Evolutionary conservation across 2,797 vertebrate species (phyloP).

Genomic region (Balearica regulorum): DNA sequence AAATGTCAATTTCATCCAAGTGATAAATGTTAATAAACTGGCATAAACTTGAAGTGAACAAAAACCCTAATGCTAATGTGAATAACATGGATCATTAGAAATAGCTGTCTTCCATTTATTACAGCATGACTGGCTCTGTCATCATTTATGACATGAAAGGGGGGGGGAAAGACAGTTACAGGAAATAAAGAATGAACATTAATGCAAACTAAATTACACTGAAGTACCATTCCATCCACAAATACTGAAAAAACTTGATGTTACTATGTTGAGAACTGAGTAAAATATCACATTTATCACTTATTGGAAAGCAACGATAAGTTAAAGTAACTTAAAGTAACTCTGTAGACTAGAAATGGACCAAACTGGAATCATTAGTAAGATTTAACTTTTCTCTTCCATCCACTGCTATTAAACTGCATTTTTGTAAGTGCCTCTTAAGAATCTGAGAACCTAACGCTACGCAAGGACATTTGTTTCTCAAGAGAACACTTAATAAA

Average conservation of each 20-base stretch:
- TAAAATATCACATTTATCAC: not conserved
- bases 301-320: not conserved
- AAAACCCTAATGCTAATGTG: not conserved
- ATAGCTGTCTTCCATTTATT: not conserved
- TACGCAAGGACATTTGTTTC: not conserved
- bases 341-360: not conserved
- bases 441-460: not conserved
- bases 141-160: not conserved
- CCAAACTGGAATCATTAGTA: not conserved
- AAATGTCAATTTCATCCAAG: constrained; percentile 53
- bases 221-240: not conserved
- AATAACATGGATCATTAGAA: not conserved
- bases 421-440: not conserved
- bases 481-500: not conserved
- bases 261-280: not conserved
- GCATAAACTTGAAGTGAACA: constrained; percentile 9
- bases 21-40: constrained; percentile 60
- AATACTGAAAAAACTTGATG: not conserved
- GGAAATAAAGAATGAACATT: constrained; percentile 3
- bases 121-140: not conserved
- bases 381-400: not conserved
- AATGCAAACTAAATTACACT: constrained; percentile 18
- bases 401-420: not conserved
- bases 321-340: not conserved
- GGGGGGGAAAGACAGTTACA: not conserved